Conservation (phyloP, 2,888 invertebrate species). For the Drosophila nr. perissopoda region DNA sequence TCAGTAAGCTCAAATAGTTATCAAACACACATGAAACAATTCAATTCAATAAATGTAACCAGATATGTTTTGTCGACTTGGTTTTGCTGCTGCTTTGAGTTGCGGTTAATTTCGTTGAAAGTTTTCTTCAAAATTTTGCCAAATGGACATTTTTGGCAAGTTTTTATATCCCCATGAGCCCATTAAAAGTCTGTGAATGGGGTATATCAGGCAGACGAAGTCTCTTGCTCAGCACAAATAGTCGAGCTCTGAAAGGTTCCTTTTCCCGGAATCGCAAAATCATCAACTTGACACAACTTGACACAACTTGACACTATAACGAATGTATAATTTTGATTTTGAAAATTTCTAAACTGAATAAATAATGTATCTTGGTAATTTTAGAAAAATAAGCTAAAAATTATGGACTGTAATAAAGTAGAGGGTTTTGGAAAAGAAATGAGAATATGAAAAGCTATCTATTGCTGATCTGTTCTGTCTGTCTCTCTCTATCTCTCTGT, state of each 20-base stretch:
- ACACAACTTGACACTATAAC: neutral
- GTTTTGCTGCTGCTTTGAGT: conserved; percentile 54
- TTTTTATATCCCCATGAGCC: conserved; percentile 12
- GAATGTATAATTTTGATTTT: neutral
- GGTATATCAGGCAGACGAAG: neutral
- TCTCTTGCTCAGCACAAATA: neutral
- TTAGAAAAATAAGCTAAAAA: neutral
- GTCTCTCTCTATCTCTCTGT: neutral
- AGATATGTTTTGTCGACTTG: conserved; percentile 55
- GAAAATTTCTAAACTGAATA: neutral
- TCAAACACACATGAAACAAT: conserved; percentile 66
- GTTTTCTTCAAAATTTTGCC: conserved; percentile 43
- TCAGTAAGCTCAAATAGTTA: conserved; percentile 58
- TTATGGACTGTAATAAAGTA: no score
- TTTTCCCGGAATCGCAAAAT: neutral
- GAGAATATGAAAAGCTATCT: no score
- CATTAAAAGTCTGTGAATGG: neutral
- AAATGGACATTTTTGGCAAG: conserved; percentile 51
- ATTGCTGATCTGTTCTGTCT: neutral
- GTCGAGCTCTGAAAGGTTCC: neutral
- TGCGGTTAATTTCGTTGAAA: conserved; percentile 68
- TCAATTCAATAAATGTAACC: conserved; percentile 74
- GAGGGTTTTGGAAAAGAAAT: no score
- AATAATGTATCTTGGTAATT: neutral
- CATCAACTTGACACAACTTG: no score